Base-by-base conservation (phyloP, 2,888 invertebrate genomes). In the Nemapogon koenigi region DNA sequence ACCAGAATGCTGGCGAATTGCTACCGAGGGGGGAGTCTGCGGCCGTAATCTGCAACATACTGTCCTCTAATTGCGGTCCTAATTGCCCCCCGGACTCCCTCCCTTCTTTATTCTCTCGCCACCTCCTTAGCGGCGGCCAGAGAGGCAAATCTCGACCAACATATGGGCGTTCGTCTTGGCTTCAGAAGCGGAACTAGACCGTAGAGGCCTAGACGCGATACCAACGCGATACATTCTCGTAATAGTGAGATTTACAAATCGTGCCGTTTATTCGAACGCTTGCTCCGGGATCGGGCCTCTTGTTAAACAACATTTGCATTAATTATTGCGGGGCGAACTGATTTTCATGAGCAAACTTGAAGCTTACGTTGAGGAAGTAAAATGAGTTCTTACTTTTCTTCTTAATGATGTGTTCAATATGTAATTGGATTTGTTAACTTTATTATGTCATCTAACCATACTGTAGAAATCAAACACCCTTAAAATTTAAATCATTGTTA, bases 11-110 rank as follows among this genome's bases (percentile, higher is more conserved):
- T 30, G 37, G 39, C 57, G 67, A 67, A 62, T 64, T 61, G 62
- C 56, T 55, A 64, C 57, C 39, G 42, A 36, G 38, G 41, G 43
- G 43, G 59, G 59, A 57, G 56, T 50, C 58, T 57, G 62, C 53
- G 65, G 62, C 53, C 56, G 75, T 73, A 76, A 78, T 76, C 72
- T 70, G 61, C 63, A 58, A 75, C 78, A 73, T 60, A 75, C 73
- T 76, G 78, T 69, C 73, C 73, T 62, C 71, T 76, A 78, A 80
- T 78, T 78, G 78, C 69, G 66, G 65, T 60, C 62, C 72, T 78
- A 75, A 79, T 79, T 78, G 72, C 59, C 60, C 56, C 50, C 51
- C 18, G 47, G 49, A 49, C 46, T 41, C 50, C 49, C 50, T 46
- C 59, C 59, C 59, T 57, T 67, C 59, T 62, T 63, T 59, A 59